Evolutionary conservation across 2,888 invertebrate species (phyloP), one percentile per base, ranked within the genome.

Genomic region (Phortica magna): DNA sequence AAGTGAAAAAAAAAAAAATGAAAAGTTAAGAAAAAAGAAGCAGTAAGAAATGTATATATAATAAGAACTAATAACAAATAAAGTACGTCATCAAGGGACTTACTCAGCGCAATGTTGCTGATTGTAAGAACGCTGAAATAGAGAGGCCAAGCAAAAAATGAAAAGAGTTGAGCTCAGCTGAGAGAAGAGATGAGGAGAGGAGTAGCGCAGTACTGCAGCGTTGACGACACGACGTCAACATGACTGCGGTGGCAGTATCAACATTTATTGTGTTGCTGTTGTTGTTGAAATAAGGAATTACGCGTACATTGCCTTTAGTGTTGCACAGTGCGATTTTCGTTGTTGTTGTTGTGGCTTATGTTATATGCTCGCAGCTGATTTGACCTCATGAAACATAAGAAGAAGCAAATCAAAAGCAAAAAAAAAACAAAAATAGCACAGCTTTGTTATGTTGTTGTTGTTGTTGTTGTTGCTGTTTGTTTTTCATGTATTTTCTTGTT

Each of bases 41-140:
- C 31, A 31, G 31, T 31, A 31, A 2, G 31, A 31, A 31, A 31
- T 31, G 31, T 31, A 31, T 31, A 31, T 31, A 31, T 31, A 31
- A 31, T 82, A 86, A 88, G 81, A 77, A 78, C 82, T 85, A 84
- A 85, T 84, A 84, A 78, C 76, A 78, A 78, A 76, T 76, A 72
- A 73, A 73, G 68, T 64, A 67, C 79, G 68, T 76, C 76, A 76
- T 76, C 64, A 61, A 12, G 39, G 41, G 71, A 43, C 61, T 31
- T 2, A 31, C 0, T 31, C 31, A 31, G 31, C 2, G 31, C 31
- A 31, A 31, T 31, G 31, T 31, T 31, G 31, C 19, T 43, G 17
- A 80, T n/a, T 19, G 61, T 61, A 17, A 61, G 10, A 17, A 17
- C 61, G 61, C 17, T 39, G 41, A 57, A 39, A 22, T 22, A n/a